A percentile compares a stretch with the other conserved stretches of the same genome.
Conservation (phyloP, 2,797 vertebrate species). For the Ceyx erithaca region DNA sequence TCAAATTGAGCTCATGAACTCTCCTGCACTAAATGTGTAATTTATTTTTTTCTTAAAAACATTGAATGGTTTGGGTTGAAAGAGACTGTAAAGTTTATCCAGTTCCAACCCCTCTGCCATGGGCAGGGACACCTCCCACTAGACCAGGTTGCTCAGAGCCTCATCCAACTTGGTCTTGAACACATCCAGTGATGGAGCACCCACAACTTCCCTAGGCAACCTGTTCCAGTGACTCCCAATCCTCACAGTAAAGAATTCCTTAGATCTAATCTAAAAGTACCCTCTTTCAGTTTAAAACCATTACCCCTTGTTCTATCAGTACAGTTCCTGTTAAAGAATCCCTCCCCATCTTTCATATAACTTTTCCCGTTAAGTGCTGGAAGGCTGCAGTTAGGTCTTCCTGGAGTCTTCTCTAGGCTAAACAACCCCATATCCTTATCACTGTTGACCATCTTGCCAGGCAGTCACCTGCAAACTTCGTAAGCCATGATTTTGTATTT, state of each 20-base stretch:
- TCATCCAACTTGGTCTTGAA: background rate
- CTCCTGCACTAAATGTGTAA: background rate
- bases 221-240: background rate
- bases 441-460: background rate
- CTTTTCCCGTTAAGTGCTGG: background rate
- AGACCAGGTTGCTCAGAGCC: background rate
- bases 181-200: background rate
- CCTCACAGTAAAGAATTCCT: background rate
- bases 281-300: background rate
- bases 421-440: background rate
- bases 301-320: background rate
- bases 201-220: background rate
- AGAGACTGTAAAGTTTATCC: background rate
- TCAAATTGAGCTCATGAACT: background rate
- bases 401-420: background rate
- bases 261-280: background rate
- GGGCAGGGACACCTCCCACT: background rate
- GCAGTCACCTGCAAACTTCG: background rate
- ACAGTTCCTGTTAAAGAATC: background rate
- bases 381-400: background rate
- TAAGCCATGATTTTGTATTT: background rate
- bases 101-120: background rate
- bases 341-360: background rate
- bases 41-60: background rate
- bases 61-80: background rate